Base-by-base conservation (phyloP, 2,113 vertebrate genomes). In the Desmodus rotundus region DNA sequence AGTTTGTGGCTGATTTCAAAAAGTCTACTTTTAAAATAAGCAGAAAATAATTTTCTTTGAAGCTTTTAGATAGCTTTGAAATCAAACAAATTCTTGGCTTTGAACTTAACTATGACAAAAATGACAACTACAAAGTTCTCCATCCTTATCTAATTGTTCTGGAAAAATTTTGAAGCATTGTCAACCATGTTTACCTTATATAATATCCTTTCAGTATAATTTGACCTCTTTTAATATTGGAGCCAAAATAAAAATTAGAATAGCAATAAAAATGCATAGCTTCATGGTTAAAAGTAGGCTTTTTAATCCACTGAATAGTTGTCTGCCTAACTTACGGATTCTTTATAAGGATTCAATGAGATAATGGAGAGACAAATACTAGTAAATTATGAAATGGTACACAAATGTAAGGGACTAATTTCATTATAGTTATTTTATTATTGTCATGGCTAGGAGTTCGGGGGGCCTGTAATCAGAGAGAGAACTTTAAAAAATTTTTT, bases 21-120 rank as follows among this genome's bases (percentile, higher is more conserved):
- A 31, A 74, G 16, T 80, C 7, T 52, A 89, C 22, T 78, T 96
- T 83, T 45, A 88, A 94, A 78, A 56, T 58, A 80, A 58, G 72
- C 73, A 67, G 77, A 43, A 77, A 87, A 63, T 56, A 63, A 77
- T 74, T 96, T 82, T 84, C n/a, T 65, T 80, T 85, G 73, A 17
- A 89, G 43, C 16, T 78, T 89, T 74, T 43, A 58, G 61, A 31
- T 56, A 76, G 11, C n/a, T 73, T 83, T 91, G 31, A 92, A 92
- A 56, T 89, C 56, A 89, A 80, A 67, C n/a, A 94, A 89, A 76
- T 89, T 56, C 31, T 94, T 33, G 50, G 36, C 43, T 67, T 65
- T 96, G 80, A 94, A 89, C 43, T 92, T 92, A 89, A 70, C 65
- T 56, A 86, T 87, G 89, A 83, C 38, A 65, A 93, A 96, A 87